A percentile compares a stretch with the other conserved stretches of the same genome.
phyloP scores from a whole-genome alignment of 1,140 invertebrate species.

The Platyura marginata region DNA sequence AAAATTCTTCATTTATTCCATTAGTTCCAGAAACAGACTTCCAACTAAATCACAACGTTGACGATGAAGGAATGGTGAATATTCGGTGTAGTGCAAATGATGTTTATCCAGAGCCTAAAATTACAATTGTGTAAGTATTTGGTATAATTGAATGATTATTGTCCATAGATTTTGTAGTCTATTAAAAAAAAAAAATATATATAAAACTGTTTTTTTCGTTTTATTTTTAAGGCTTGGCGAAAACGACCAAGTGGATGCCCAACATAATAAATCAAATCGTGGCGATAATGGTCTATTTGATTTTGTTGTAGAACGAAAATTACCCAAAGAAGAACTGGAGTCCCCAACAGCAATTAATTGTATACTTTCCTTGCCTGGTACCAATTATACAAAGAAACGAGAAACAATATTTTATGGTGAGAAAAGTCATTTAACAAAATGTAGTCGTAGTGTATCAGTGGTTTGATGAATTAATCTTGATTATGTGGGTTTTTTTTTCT shows the following conservation, averaged over 20 bases:
- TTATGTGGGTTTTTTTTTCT: too few relatives aligned
- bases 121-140: neutral
- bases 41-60: neutral
- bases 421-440: too few relatives aligned
- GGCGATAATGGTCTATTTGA: neutral
- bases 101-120: conserved; percentile 2
- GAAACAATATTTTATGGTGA: too few relatives aligned
- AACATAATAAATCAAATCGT: neutral
- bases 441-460: too few relatives aligned
- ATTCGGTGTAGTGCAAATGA: conserved; percentile 1
- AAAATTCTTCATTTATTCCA: too few relatives aligned
- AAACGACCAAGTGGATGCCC: neutral
- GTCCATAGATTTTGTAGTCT: neutral
- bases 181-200: neutral
- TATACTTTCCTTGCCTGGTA: conserved; percentile 3
- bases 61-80: neutral
- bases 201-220: neutral
- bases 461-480: too few relatives aligned
- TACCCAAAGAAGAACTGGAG: neutral
- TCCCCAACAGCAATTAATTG: conserved; percentile 3
- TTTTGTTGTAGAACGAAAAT: neutral
- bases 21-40: conserved; percentile 3
- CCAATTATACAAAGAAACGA: neutral
- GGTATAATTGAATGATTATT: neutral
- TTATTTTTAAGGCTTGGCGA: neutral